Evolutionary conservation across 2,888 invertebrate genomes (phyloP), one percentile per base, ranked within the genome.

Genomic region (Hylaea fasciaria): DNA sequence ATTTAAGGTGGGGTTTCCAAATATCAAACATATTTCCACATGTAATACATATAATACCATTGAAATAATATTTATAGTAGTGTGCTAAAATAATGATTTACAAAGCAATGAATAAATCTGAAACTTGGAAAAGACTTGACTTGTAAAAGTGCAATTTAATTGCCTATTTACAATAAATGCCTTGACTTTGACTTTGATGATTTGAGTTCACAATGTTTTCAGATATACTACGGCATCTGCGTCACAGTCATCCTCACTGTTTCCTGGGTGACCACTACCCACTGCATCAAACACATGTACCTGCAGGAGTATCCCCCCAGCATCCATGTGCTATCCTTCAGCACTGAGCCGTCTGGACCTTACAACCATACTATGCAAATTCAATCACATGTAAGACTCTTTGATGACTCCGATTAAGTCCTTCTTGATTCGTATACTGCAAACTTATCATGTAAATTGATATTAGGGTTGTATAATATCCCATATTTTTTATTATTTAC

Each of bases 221-320:
- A 97, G 97, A 96, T 97, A 82, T 97, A 97, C 83, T 97, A 96
- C 82, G 97, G 97, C 52, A 94, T 97, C 63, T 96, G 97, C 91
- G 96, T 98, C 65, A 97, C 96, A 40, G 94, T 96, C 57, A 94
- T 96, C 71, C 95, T 98, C 55, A 97, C 97, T n/a, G 95, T 95
- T 9, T 96, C 97, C 12, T 98, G 98, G 97, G 98, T 97, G 47
- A 97, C 97, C 0, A 96, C 97, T n/a, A 97, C 98, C 0, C 97
- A 98, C 81, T 96, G 97, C 83, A 96, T 97, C 73, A 97, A 97
- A 87, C 96, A 97, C 80, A 94, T 97, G 81, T 97, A 96, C 80
- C 90, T 96, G 76, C 85, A 89, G 82, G 93, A 85, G 62, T 90
- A 91, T 66, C 80, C 86, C 0, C 82, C 81, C 2, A 76, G 68